Base-by-base conservation (phyloP, 2,888 invertebrate genomes). In the Patella ulyssiponensis region DNA sequence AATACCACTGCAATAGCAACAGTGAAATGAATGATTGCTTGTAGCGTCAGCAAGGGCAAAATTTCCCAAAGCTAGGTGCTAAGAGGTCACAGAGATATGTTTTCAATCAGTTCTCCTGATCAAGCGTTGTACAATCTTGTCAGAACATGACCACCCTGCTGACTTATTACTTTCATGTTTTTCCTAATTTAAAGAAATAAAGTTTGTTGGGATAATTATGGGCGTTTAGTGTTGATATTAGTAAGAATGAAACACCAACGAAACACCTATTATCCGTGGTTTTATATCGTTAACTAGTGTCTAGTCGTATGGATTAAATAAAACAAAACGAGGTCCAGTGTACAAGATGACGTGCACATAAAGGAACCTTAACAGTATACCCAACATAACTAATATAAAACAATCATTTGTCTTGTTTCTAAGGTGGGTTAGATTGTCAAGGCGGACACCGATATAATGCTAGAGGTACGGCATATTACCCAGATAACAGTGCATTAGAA, bases 81-180 rank as follows among this genome's bases (percentile, higher is more conserved):
- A 14, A 76, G 79, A 71, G 88, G 88, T 17, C 89, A 89, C 73
- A 78, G 88, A 20, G 87, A 88, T 77, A 80, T 82, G 58, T 79
- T 76, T 17, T n/a, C 73, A 15, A 87, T 86, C 1, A 77, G 81
- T 1, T 88, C 87, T 77, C 88, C 88, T 1, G 88, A 88, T 9
- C 73, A 81, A 54, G 79, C 80, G 12, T 74, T 86, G 23, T 88
- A 88, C 71, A 78, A 80, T 14, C 78, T 85, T 23, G 87, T 88
- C 69, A 53, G 77, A 70, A 73, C 75, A 0, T 87, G 88, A 86
- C 84, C 88, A 20, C 83, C 85, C 69, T 86, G 44, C 5, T 44
- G 44, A 9, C 44, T 44, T 44, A 44, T 44, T n/a, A n/a, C n/a
- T 44, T 44, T 44, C 44, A 44, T 44, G 44, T 44, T 44, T 44